Evolutionary conservation across 2,113 vertebrate genomes (phyloP), one percentile per base, ranked within the genome.

Genomic region (Etheostoma spectabile): DNA sequence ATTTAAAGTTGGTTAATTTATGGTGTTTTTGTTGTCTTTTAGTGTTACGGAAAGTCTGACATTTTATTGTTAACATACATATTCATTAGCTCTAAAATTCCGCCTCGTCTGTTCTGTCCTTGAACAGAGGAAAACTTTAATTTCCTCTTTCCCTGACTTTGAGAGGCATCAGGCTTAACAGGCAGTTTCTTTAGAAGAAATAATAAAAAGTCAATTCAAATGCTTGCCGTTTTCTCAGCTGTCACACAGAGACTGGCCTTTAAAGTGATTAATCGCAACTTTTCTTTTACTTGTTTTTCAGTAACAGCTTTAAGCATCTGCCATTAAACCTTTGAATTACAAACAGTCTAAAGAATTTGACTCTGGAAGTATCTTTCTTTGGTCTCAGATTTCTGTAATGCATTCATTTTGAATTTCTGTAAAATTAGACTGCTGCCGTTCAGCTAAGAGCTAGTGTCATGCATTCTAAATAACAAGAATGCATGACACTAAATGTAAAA

Each of bases 241-340:
- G 70, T 59, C 71, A 70, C 70, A 55, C 65, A 5, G 30, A 18
- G 0, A 42, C 5, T 46, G 33, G 8, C 45, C 15, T 80, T 75
- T 56, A 19, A 49, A 30, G 45, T 84, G 64, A 69, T 70, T 55
- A 22, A 80, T 80, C 33, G 38, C 27, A 5, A 15, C 22, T 52
- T 11, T 45, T 57, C 3, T 52, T 69, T 8, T 7, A 1, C 11
- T 6, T 0, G 1, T 15, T 33, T 38, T 21, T 57, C 16, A 46
- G 27, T 21, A 48, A 33, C 6, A 64, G 35, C 56, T 48, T 64
- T 35, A 18, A 57, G 38, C 13, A 27, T 35, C 42, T 15, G 15
- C 21, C 53, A 59, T 68, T 53, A 63, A 82, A 42, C 24, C 3
- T 24, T 53, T 0, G 14, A 48, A 55, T 48, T 14, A 52, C 5